Base-by-base conservation (phyloP, 2,888 invertebrate genomes). In the Tenthredo distinguenda region DNA sequence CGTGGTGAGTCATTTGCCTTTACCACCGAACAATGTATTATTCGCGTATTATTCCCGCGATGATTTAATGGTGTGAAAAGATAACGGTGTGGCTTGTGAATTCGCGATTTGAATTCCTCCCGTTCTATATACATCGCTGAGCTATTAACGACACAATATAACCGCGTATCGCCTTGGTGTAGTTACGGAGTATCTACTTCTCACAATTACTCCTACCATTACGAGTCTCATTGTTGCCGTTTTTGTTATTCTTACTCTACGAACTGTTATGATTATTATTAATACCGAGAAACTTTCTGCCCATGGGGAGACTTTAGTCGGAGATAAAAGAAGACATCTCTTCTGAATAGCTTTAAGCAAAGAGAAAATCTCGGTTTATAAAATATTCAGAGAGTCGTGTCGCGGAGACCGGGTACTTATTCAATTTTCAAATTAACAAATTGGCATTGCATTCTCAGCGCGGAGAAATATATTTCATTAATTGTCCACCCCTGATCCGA, bases 41-140 rank as follows among this genome's bases (percentile, higher is more conserved):
- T 77, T 50, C 76, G 21, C 50, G 76, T 50, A 77, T 65, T 83
- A 68, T 83, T 68, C 40, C 40, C 82, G 68, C 26, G 43, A 83
- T 83, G 68, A 83, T 83, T 83, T 68, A 83, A 83, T 83, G 82
- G 82, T 34, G 82, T 47, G 82, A 68, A 83, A 83, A 83, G 82
- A 83, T 83, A 83, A 83, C 68, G 68, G 65, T 47, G 55, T 10
- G 43, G 68, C 82, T 68, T 43, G 68, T 68, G 82, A 68, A 83
- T 83, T 26, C 82, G 43, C 82, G 82, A 83, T 83, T 83, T 83
- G 82, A 83, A 83, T 43, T 68, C 68, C 68, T 26, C 82, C 43
- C 26, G 21, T 43, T 68, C 47, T 47, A 40, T 21, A 37, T 62
- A 58, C 47, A 47, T 83, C 26, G 43, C 82, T 47, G 37, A 62